Evolutionary conservation across 2,888 invertebrate genomes (phyloP).

Genomic region (Nebria brevicollis): DNA sequence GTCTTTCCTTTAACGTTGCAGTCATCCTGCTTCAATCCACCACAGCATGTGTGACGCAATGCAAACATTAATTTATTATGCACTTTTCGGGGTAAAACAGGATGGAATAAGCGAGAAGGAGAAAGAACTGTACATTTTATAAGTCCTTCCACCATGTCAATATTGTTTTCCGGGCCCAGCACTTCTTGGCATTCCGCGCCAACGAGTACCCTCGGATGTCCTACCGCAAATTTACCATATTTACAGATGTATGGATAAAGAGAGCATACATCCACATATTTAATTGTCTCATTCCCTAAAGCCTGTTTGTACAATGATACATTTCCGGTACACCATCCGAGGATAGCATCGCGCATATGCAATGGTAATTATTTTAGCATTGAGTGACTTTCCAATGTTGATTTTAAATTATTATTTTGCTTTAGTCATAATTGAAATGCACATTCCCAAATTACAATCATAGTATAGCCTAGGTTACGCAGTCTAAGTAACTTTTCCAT

Average conservation of each 20-base stretch:
- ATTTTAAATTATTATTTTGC: not conserved
- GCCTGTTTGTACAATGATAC: constrained; percentile 41
- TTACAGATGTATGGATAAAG: no score
- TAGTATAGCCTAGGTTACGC: constrained; percentile 12
- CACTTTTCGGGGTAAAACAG: no score
- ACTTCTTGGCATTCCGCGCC: no score
- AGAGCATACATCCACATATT: no score
- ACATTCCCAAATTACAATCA: constrained; percentile 26
- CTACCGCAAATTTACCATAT: no score
- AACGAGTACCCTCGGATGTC: no score
- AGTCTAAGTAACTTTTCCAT: not conserved
- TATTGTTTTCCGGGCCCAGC: no score
- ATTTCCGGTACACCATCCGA: constrained; percentile 51
- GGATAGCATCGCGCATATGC: constrained; percentile 48
- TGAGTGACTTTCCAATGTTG: not conserved
- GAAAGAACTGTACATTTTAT: no score
- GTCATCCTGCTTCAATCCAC: constrained; percentile 16
- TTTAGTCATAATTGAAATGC: not conserved
- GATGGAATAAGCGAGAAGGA: no score
- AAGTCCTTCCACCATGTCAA: no score
- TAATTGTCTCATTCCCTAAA: constrained; percentile 30
- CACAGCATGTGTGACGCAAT: constrained; percentile 50
- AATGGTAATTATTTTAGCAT: not conserved
- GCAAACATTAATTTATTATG: not conserved
- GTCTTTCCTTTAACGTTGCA: not conserved